phyloP scores from a whole-genome alignment of 2,888 invertebrate species.

The Trachelus troglodyta region DNA sequence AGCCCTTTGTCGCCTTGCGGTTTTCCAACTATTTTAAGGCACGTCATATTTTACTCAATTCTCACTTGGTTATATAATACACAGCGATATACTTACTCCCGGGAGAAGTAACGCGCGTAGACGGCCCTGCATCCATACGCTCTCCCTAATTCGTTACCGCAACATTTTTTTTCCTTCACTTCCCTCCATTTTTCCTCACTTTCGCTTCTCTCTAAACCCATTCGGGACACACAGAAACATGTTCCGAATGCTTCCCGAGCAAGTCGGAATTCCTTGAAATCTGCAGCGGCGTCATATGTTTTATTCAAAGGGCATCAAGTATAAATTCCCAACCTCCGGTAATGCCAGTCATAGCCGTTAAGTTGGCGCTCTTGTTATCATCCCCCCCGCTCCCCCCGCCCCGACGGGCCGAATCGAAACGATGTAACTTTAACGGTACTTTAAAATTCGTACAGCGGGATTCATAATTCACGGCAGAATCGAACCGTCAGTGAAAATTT shows the following conservation, averaged over 20 bases:
- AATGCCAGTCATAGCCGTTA: not conserved
- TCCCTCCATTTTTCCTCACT: not conserved
- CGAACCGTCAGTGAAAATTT: not conserved
- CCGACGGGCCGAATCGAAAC: not conserved
- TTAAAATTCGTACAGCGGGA: conserved; percentile 24
- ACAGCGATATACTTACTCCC: not conserved
- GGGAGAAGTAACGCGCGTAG: not conserved
- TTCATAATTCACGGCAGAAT: not conserved
- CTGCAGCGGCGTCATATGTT: not conserved
- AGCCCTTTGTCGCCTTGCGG: not conserved
- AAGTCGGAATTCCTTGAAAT: not conserved
- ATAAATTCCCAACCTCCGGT: not conserved
- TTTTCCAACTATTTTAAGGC: not conserved
- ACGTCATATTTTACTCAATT: not conserved
- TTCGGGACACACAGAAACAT: not conserved
- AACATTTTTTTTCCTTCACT: not conserved
- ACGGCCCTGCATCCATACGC: not conserved
- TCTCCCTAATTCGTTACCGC: not conserved
- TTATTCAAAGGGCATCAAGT: not conserved
- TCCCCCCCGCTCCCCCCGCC: too few species aligned
- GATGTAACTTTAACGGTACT: conserved; percentile 48
- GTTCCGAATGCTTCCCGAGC: not conserved
- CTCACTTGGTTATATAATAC: not conserved
- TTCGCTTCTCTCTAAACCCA: not conserved
- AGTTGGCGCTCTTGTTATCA: not conserved